phyloP scores from a whole-genome alignment of 1,140 invertebrate species.

The Semibalanus balanoides region DNA sequence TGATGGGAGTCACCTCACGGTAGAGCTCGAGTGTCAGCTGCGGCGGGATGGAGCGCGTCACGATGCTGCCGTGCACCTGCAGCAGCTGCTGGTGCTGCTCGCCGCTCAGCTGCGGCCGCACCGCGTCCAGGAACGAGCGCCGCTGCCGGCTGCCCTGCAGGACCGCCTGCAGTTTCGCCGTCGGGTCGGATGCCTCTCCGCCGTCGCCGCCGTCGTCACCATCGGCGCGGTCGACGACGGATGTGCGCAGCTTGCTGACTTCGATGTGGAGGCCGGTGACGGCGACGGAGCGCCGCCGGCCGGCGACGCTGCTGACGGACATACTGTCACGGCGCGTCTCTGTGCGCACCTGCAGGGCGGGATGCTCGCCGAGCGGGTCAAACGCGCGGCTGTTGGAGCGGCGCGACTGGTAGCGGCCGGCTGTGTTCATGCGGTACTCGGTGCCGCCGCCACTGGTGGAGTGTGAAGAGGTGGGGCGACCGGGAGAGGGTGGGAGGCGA shows the following conservation, averaged over 20 bases:
- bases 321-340: background rate
- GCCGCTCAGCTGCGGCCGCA: background rate
- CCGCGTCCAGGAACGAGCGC: background rate
- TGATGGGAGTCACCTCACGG: background rate
- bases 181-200: background rate
- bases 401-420: background rate
- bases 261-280: background rate
- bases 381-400: background rate
- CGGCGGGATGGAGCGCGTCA: background rate
- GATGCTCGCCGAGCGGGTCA: background rate
- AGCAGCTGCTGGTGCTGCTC: background rate
- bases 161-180: background rate
- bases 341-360: background rate
- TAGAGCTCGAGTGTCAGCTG: background rate
- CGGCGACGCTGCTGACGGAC: no score
- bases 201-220: background rate
- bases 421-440: background rate
- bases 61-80: background rate
- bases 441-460: background rate
- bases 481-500: no score
- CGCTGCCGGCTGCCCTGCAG: background rate
- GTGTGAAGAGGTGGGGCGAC: background rate
- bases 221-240: no score
- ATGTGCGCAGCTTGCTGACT: background rate
- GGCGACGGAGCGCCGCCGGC: background rate